These are phyloP conservation scores for Acipenser transmontanus DNA, from an alignment of 2,797 vertebrate genomes.

Conservation along the genomic window DNA sequence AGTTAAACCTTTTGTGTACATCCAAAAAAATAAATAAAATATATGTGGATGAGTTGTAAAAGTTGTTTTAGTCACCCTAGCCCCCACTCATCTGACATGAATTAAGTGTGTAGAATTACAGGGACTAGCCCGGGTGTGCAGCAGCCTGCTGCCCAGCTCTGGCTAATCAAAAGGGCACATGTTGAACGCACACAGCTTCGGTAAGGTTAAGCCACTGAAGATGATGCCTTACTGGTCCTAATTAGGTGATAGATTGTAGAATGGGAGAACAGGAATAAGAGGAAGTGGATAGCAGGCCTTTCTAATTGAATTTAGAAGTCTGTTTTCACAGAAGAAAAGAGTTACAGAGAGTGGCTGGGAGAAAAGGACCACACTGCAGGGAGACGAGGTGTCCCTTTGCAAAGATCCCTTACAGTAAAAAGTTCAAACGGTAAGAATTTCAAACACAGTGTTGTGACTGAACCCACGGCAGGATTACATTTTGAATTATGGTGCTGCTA, in stretches of 20 bases:
- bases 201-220: conserved; percentile 78
- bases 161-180: conserved; percentile 77
- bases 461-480: too few species aligned
- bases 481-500: too few species aligned
- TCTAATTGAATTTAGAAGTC: conserved; percentile 85
- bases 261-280: conserved; percentile 65
- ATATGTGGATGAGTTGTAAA: conserved; percentile 12
- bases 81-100: conserved; percentile 70
- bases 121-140: conserved; percentile 54
- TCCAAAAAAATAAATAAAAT: conserved; percentile 37
- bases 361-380: conserved; percentile 51
- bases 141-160: conserved; percentile 59
- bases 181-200: conserved; percentile 71
- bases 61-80: conserved; percentile 46
- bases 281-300: conserved; percentile 67
- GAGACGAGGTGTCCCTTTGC: conserved; percentile 9
- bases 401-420: not conserved
- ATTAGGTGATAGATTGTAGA: conserved; percentile 74
- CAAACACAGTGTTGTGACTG: too few species aligned
- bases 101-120: conserved; percentile 75
- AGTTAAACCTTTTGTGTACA: not conserved
- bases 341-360: conserved; percentile 61
- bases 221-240: conserved; percentile 67
- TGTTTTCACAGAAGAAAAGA: conserved; percentile 80
- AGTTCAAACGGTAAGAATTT: too few species aligned